Base-by-base conservation (phyloP, 2,888 invertebrate species). In the Pegoplata infirma region DNA sequence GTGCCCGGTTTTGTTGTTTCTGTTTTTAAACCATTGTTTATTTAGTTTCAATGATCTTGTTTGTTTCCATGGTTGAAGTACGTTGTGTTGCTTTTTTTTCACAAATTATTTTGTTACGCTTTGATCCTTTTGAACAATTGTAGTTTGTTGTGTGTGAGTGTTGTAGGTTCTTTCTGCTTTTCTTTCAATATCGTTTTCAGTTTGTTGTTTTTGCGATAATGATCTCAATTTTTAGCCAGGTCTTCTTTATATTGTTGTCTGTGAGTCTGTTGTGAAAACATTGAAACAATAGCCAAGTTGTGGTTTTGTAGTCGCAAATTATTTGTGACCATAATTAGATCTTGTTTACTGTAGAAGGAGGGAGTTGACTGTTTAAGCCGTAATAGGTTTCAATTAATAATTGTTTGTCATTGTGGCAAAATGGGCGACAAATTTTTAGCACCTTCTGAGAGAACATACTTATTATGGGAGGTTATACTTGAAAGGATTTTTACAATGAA, bases 51-150 rank as follows among this genome's bases (percentile, higher is more conserved):
- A 49, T 69, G 67, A 75, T 71, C 66, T 74, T 66, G 51, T 66
- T 64, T 17, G 25, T 21, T 12, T 55, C 5, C 3, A 46, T 74
- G 51, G 21, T 21, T 67, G 40, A n/a, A n/a, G n/a, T n/a, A n/a
- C n/a, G 3, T 8, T 36, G 21, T 46, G n/a, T n/a, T n/a, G 28
- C 21, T 12, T 61, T 10, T 55, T 40, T 46, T 81, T 59, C 76
- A 84, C 84, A 83, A 86, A 86, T 86, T 86, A 86, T 86, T 87
- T 86, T 85, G 85, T 87, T 85, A 84, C 84, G 85, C 85, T 84
- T 76, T 32, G 75, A 83, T 69, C 68, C 80, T 80, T 72, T 56
- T 71, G 67, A 58, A 73, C 64, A 73, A 78, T 66, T 66, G 71
- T 25, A 40, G 72, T 55, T 51, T 40, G 44, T 67, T 68, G 49